Base-by-base conservation (phyloP, 2,797 vertebrate genomes). In the Aulostomus chinensis region DNA sequence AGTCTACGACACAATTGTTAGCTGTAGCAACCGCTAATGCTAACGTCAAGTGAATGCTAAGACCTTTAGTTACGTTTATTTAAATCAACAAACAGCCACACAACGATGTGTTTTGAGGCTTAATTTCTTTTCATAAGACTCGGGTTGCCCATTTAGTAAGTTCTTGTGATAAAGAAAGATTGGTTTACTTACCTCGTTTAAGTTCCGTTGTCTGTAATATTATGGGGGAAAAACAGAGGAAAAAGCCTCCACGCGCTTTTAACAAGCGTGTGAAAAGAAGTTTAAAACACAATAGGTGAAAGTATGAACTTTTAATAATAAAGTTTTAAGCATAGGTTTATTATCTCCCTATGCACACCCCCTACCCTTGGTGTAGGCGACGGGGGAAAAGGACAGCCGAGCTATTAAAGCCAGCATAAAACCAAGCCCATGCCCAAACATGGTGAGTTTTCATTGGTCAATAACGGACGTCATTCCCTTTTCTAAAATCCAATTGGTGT, bases 341-440 rank as follows among this genome's bases (percentile, higher is more conserved):
- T 21, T 46, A 60, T 69, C 69, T 68, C 65, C 76, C 84, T 81
- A 61, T 75, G 89, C 91, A 92, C 91, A 92, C 89, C 86, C 91
- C 89, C 78, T 86, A 92, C 91, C 91, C 92, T 88, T 58, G 88
- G 91, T 40, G 73, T 80, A 79, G 91, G 88, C 89, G 85, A 50
- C 56, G 10, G 59, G 74, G 64, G 57, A 57, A 76, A 79, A 68
- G 68, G 66, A 34, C 50, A 11, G 56, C 9, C 18, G 1, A 1
- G 1, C 32, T 66, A 53, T 84, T 74, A 73, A 78, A 60, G 68
- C 37, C n/a, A 21, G 13, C 9, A 65, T 69, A 69, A 78, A 72
- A 67, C 59, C 68, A 41, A 18, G 48, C 78, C 71, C 71, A 57
- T 60, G 43, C 4, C 56, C 69, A 32, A 55, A 70, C 56, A 77